phyloP scores from a whole-genome alignment of 1,140 invertebrate genomes.

The Dendroctonus valens region DNA sequence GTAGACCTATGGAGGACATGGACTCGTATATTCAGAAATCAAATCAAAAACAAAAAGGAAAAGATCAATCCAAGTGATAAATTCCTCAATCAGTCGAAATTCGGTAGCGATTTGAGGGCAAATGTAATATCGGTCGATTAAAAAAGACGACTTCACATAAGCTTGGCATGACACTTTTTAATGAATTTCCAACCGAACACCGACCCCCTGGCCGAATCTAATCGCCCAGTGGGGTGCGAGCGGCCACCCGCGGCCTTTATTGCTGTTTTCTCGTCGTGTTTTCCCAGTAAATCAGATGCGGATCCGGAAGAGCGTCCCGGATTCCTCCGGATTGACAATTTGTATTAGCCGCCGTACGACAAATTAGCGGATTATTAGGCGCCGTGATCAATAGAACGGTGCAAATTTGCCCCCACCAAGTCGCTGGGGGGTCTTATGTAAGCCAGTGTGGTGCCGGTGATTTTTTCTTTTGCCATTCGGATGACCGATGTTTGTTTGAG shows the following conservation, averaged over 20 bases:
- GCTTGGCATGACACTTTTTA: conserved; percentile 34
- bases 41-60: too few species aligned
- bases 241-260: conserved; percentile 39
- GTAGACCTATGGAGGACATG: too few species aligned
- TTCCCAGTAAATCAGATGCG: conserved; percentile 45
- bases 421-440: conserved; percentile 8
- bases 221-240: conserved; percentile 33
- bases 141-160: conserved; percentile 21
- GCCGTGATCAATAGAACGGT: conserved; percentile 48
- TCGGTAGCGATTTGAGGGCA: conserved; percentile 8
- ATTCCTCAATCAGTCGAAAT: too few species aligned
- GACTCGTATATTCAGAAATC: too few species aligned
- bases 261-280: conserved; percentile 40
- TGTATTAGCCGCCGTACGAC: conserved; percentile 47
- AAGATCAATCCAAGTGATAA: too few species aligned
- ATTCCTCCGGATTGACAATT: conserved; percentile 47
- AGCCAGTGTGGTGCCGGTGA: not conserved
- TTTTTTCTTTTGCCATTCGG: too few species aligned
- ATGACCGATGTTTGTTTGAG: too few species aligned
- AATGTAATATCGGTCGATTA: conserved; percentile 30
- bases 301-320: conserved; percentile 32
- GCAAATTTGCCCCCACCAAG: conserved; percentile 40
- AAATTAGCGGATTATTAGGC: conserved; percentile 51
- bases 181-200: conserved; percentile 29
- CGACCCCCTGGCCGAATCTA: conserved; percentile 20